These are phyloP conservation scores for Laspeyria flexula DNA, from an alignment of 2,888 invertebrate species.

Conservation along the genomic window DNA sequence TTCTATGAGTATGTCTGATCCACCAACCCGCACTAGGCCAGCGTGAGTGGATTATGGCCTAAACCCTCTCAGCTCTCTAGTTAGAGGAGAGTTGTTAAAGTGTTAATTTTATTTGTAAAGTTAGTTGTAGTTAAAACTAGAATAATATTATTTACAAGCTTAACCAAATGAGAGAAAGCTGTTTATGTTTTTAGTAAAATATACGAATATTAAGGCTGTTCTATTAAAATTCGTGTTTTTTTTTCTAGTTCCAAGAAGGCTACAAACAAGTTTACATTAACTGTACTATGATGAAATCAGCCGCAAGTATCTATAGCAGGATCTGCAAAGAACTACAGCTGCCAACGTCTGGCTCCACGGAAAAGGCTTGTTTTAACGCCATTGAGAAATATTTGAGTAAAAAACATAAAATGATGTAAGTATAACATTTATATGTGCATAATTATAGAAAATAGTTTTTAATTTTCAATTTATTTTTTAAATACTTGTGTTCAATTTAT, in stretches of 20 bases:
- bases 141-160: too few relatives aligned
- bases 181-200: background rate
- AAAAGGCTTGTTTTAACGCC: slow-evolving; percentile 88
- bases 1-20: too few relatives aligned
- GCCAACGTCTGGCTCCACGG: slow-evolving; percentile 83
- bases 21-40: too few relatives aligned
- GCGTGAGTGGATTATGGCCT: too few relatives aligned
- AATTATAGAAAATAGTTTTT: background rate
- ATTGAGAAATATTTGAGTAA: slow-evolving; percentile 90
- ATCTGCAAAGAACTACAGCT: slow-evolving; percentile 91
- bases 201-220: too few relatives aligned
- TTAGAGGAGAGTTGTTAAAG: too few relatives aligned
- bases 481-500: too few relatives aligned
- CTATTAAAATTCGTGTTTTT: too few relatives aligned
- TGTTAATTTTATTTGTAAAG: too few relatives aligned
- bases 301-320: slow-evolving; percentile 91
- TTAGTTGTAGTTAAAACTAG: too few relatives aligned
- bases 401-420: slow-evolving; percentile 91
- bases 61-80: too few relatives aligned
- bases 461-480: too few relatives aligned
- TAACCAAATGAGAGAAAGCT: background rate
- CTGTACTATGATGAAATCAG: slow-evolving; percentile 95
- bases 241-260: slow-evolving; percentile 78
- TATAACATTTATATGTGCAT: slow-evolving; percentile 16
- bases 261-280: slow-evolving; percentile 91